A percentile compares a stretch with the other conserved stretches of the same genome.
These are phyloP conservation scores for Sarcophilus harrisii DNA, from an alignment of 2,797 vertebrate genomes.

Conservation along the genomic window DNA sequence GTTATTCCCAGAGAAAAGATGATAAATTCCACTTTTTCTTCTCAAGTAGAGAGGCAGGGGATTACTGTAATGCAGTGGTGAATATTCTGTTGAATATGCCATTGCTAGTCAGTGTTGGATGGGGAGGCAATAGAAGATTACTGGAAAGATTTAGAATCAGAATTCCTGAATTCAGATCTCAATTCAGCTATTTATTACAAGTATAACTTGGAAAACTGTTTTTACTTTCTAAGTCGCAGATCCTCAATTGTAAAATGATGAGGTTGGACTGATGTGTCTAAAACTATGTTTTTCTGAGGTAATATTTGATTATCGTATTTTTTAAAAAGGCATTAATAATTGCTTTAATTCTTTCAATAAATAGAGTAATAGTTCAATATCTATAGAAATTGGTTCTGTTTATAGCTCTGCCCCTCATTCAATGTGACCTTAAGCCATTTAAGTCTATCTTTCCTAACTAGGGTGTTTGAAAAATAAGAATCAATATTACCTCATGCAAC, in stretches of 20 bases:
- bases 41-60: neutral
- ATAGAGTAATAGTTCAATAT: neutral
- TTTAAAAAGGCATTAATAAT: neutral
- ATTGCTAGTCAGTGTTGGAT: neutral
- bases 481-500: neutral
- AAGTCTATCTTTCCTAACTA: neutral
- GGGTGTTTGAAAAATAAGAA: conserved; percentile 31
- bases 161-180: neutral
- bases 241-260: neutral
- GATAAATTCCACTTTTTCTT: neutral
- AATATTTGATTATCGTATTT: neutral
- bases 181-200: neutral
- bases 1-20: neutral
- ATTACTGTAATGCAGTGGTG: neutral
- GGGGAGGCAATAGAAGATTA: neutral
- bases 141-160: neutral
- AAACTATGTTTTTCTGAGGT: neutral
- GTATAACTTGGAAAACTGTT: neutral
- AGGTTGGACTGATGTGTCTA: neutral
- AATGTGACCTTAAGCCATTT: neutral
- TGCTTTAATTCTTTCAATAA: neutral
- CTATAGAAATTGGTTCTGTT: neutral
- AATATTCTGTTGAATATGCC: neutral
- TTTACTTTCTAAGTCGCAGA: neutral
- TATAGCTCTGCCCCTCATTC: neutral